Evolutionary conservation across 2,888 invertebrate species (phyloP), one percentile per base, ranked within the genome.

Genomic region (Acanthosepion pharaonis): DNA sequence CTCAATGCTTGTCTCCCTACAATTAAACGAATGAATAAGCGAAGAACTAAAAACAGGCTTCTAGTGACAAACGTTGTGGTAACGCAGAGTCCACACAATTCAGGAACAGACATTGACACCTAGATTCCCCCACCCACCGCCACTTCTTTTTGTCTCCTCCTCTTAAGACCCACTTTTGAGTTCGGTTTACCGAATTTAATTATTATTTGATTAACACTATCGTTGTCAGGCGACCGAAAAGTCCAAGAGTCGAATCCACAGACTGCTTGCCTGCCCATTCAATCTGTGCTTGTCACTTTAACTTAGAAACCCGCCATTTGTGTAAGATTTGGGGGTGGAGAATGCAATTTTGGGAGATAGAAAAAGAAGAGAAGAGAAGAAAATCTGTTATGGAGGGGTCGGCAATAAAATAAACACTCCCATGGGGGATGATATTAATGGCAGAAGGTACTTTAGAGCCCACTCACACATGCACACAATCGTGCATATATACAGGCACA

Each of bases 171-270:
- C n/a, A 78, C n/a, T 33, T 78, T n/a, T 33, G 15, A n/a, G n/a
- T 78, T 78, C n/a, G 78, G 78, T 78, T 78, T n/a, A 78, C 78
- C 78, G n/a, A 78, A 78, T n/a, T 78, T 78, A 78, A 78, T 78
- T 78, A 78, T 78, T 78, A 78, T n/a, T 78, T n/a, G 78, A 78
- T 78, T 78, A 78, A 78, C 78, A 78, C 78, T 33, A 78, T 78
- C 78, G 78, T 78, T 11, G 18, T n/a, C 78, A n/a, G n/a, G n/a
- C 78, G 78, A n/a, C 78, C n/a, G 11, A n/a, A n/a, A n/a, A n/a
- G n/a, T 28, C n/a, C n/a, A 78, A 18, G 78, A 78, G 78, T 78
- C 33, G 20, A n/a, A 78, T 78, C 78, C 78, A 78, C 78, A 78
- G n/a, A 11, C 78, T 78, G n/a, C 78, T 78, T 33, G 78, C 8